These are phyloP conservation scores for Tragulus kanchil DNA, from an alignment of 2,113 vertebrate genomes.

Conservation along the genomic window DNA sequence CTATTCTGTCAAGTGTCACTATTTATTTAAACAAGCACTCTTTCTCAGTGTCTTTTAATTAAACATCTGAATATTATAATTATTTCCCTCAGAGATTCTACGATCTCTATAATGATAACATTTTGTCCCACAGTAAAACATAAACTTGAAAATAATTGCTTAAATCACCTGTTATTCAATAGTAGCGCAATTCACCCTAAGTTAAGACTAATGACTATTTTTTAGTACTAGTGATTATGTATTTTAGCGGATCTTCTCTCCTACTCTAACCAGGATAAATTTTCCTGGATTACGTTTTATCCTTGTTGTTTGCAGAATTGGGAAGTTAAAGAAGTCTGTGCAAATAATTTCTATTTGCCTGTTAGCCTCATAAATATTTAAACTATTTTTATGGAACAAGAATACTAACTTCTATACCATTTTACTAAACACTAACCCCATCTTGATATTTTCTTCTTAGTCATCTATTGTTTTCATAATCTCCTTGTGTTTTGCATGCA, in stretches of 20 bases:
- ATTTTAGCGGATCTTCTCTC: not conserved
- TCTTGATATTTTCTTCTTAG: not conserved
- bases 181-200: not conserved
- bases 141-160: constrained; percentile 52
- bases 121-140: constrained; percentile 53
- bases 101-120: not conserved
- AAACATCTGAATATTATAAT: not conserved
- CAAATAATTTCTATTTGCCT: not conserved
- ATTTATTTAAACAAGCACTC: not conserved
- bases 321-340: not conserved
- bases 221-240: not conserved
- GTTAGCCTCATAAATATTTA: not conserved
- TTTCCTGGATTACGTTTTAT: not conserved
- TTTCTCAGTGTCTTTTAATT: constrained; percentile 26
- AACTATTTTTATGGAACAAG: not conserved
- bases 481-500: constrained; percentile 53
- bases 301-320: not conserved
- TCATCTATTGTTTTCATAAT: not conserved
- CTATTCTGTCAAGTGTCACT: constrained; percentile 10
- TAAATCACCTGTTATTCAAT: constrained; percentile 13
- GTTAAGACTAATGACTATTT: constrained; percentile 10
- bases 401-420: not conserved
- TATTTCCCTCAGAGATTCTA: not conserved
- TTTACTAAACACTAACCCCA: not conserved
- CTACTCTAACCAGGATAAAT: not conserved